Base-by-base conservation (phyloP, 1,140 invertebrate genomes). In the Zaprionus capensis region DNA sequence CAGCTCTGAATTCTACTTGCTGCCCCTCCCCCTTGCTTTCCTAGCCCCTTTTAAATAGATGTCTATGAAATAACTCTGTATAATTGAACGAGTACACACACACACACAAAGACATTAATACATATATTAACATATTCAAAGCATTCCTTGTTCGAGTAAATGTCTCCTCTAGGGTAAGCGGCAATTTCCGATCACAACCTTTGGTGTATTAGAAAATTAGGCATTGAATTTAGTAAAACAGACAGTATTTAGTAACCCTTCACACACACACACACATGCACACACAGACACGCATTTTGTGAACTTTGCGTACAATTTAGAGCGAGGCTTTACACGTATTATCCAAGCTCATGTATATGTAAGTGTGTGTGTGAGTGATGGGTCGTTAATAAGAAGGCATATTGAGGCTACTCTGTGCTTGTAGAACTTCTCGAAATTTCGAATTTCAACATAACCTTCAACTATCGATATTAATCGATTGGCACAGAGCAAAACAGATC, bases 171-270 rank as follows among this genome's bases (percentile, higher is more conserved):
- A 61, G 81, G 69, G 61, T 74, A 73, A 69, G 53, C 61, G 49
- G 53, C 26, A 74, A 63, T 70, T 69, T 51, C 17, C 5, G 44
- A 24, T 44, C 44, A 71, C 34, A 75, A 71, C 53, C 72, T 71
- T 58, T 51, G 73, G 80, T 88, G 81, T 80, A 87, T 87, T 87
- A 82, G 84, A 67, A 68, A 82, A 80, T 82, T 86, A 87, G 80
- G 66, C 82, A 67, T 86, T 78, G 68, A 72, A 82, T 86, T 86
- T 85, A 82, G 79, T 78, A 68, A 69, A 51, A 51, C 46, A 51
- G 46, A 69, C 74, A 88, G 79, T 81, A 76, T 84, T 87, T 78
- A 88, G 83, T 79, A 69, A 57, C 49, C 69, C 67, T n/a, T 46
- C 22, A 71, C 46, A 14, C n/a, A 65, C 65, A 67, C 24, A 56